Base-by-base conservation (phyloP, 2,888 invertebrate genomes). In the Philereme transversata region DNA sequence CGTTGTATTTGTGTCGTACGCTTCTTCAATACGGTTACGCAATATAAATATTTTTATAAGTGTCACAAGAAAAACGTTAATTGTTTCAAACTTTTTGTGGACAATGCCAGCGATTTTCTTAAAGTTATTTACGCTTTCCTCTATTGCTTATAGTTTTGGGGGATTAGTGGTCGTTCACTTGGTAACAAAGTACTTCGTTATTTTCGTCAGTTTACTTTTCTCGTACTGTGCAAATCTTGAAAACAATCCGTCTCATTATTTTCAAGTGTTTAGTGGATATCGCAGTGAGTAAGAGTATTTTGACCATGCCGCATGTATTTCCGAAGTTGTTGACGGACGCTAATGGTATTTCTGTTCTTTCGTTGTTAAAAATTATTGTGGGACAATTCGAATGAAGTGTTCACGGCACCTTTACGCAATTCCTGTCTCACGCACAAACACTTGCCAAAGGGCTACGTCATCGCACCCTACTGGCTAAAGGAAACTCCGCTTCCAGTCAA, bases 381-480 rank as follows among this genome's bases (percentile, higher is more conserved):
- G 83, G 82, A 81, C 81, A 76, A 71, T 83, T 83, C 77, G 79
- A 81, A 84, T 85, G 84, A 87, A 83, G 81, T 86, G 82, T 82
- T 84, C 86, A 83, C 84, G 84, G 87, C 87, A 86, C 86, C 86
- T 90, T 89, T 88, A 88, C 89, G 90, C 88, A 89, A 88, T 86
- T 88, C 81, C 83, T 86, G 88, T 87, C 84, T 86, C 84, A 88
- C 84, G 86, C 79, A 78, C 81, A 77, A 76, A 70, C 83, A 83
- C 81, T 85, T 88, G 88, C 90, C 90, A 90, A 89, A 73, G 76
- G 62, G 70, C 82, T 76, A 87, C 89, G 88, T 88, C 86, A 88
- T 76, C 69, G 73, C 79, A 79, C 76, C 76, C 73, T 71, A 75
- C 74, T 73, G 72, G 78, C 73, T 80, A 83, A 72, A 81, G 79